phyloP scores from a whole-genome alignment of 2,797 vertebrate species.

The Sardinella longiceps region DNA sequence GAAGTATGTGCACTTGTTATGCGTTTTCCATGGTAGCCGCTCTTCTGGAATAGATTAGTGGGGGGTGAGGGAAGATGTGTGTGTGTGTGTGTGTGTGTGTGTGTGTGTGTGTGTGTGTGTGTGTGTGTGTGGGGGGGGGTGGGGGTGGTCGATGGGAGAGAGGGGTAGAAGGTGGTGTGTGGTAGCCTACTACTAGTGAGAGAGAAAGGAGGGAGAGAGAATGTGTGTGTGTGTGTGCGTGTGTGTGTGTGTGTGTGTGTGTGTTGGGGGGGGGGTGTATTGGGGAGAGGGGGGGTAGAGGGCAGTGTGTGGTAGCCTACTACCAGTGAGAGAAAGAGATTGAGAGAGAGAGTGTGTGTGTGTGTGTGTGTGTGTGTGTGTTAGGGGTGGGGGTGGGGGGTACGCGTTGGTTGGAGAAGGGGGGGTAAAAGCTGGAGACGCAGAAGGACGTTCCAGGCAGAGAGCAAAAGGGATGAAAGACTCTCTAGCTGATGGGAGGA shows the following conservation, averaged over 20 bases:
- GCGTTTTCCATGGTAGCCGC: constrained; percentile 53
- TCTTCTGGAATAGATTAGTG: constrained; percentile 54
- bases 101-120: too few species aligned
- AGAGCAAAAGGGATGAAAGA: constrained; percentile 1
- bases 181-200: background rate
- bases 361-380: too few species aligned
- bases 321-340: too few species aligned
- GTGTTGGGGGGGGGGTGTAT: too few species aligned
- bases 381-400: background rate
- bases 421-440: constrained; percentile 30
- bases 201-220: constrained; percentile 14
- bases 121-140: constrained; percentile 31
- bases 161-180: constrained; percentile 31
- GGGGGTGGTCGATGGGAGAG: constrained; percentile 20
- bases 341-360: background rate
- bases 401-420: too few species aligned
- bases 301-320: too few species aligned
- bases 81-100: background rate
- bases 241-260: too few species aligned
- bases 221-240: background rate
- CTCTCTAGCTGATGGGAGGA: background rate
- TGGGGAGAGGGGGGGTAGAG: background rate
- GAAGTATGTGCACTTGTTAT: constrained; percentile 62
- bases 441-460: background rate
- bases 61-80: constrained; percentile 33